phyloP scores from a whole-genome alignment of 2,888 invertebrate genomes.

The Dimorphilus gyrociliatus region DNA sequence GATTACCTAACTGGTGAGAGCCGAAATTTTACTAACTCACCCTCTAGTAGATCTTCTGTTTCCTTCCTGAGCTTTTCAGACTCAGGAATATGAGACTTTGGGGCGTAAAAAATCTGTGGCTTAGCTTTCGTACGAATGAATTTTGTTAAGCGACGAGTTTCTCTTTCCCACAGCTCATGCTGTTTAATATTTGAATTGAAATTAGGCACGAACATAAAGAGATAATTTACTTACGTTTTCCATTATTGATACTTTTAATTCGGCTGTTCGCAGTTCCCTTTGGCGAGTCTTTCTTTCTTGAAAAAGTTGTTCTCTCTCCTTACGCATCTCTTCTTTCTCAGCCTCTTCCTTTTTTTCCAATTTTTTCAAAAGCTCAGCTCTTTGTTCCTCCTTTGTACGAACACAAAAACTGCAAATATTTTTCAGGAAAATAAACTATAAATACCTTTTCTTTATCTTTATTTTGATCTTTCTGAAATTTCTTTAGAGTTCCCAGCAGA shows the following conservation, averaged over 20 bases:
- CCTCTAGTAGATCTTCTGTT: slow-evolving; percentile 19
- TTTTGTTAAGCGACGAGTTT: slow-evolving; percentile 56
- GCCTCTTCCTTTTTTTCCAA: slow-evolving; percentile 74
- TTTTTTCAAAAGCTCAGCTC: slow-evolving; percentile 74
- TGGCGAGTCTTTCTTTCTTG: slow-evolving; percentile 69
- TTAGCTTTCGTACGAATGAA: slow-evolving; percentile 72
- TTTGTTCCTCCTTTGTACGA: slow-evolving; percentile 52
- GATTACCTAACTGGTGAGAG: too few relatives aligned
- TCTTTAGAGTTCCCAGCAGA: slow-evolving; percentile 78
- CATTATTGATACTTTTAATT: slow-evolving; percentile 72
- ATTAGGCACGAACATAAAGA: too few relatives aligned
- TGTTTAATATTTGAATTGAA: slow-evolving; percentile 16
- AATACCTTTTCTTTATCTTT: slow-evolving; percentile 61
- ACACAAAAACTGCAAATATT: too few relatives aligned
- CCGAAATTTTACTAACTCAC: too few relatives aligned
- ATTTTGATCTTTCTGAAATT: slow-evolving; percentile 84
- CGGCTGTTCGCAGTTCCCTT: slow-evolving; percentile 67
- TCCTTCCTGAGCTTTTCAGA: slow-evolving; percentile 18
- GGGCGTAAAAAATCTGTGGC: slow-evolving; percentile 72
- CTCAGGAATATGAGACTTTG: slow-evolving; percentile 34
- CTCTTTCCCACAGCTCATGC: slow-evolving; percentile 64
- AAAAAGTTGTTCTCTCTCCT: slow-evolving; percentile 67
- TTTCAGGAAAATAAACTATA: too few relatives aligned
- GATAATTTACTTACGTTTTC: slow-evolving; percentile 54
- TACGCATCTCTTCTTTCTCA: slow-evolving; percentile 66